Conservation (phyloP, 2,797 vertebrate genomes). For the Silurus lanzhouensis region DNA sequence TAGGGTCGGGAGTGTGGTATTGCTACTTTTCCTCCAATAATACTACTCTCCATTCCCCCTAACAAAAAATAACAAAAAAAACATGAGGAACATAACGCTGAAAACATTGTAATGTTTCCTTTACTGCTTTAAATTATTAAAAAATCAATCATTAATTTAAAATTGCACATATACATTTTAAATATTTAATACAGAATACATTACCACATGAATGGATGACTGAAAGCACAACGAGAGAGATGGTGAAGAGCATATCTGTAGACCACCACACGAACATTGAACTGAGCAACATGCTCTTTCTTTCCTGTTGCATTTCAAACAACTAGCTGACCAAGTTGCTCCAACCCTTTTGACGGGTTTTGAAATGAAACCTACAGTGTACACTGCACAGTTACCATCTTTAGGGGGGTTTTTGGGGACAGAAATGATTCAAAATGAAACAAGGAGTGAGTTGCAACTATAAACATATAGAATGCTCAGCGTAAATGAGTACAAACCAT, state of each 20-base stretch:
- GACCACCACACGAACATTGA: background rate
- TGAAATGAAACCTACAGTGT: background rate
- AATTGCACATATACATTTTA: background rate
- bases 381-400: too few relatives aligned
- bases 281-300: background rate
- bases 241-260: slow-evolving; percentile 23
- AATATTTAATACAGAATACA: background rate
- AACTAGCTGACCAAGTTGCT: too few relatives aligned
- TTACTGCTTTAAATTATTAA: background rate
- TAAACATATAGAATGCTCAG: too few relatives aligned
- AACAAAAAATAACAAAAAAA: background rate
- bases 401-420: too few relatives aligned
- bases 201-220: slow-evolving; percentile 30
- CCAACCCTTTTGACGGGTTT: background rate
- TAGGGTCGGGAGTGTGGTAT: slow-evolving; percentile 72
- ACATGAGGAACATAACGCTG: too few relatives aligned
- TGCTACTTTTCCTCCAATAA: slow-evolving; percentile 62
- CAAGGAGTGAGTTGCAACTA: too few relatives aligned
- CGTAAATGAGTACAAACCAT: too few relatives aligned
- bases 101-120: background rate
- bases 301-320: background rate
- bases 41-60: slow-evolving; percentile 65
- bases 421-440: too few relatives aligned
- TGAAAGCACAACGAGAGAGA: slow-evolving; percentile 30
- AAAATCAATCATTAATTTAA: background rate